Conservation (phyloP, 2,797 vertebrate genomes). For the Peromyscus melanophrys region DNA sequence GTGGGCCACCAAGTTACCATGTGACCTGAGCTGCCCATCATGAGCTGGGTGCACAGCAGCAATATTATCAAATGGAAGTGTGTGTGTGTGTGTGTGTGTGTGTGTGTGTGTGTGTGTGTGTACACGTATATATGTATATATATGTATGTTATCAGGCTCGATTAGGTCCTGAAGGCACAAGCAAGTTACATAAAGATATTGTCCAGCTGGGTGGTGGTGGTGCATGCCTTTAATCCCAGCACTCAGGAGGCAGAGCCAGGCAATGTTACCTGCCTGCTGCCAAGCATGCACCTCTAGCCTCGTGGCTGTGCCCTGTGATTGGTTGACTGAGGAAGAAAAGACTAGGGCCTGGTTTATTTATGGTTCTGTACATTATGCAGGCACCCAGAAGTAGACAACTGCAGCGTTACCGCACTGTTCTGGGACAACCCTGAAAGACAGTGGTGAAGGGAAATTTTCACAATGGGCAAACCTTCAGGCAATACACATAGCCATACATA, state of each 20-base stretch:
- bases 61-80: background rate
- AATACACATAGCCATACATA: background rate
- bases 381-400: background rate
- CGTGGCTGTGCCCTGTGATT: background rate
- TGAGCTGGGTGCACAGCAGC: background rate
- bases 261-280: background rate
- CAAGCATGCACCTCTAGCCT: background rate
- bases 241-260: no score
- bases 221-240: no score
- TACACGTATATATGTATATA: no score
- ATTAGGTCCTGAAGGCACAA: background rate
- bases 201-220: background rate
- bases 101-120: no score
- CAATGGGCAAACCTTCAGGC: background rate
- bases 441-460: background rate
- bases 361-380: background rate
- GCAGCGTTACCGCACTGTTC: background rate
- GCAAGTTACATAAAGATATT: background rate
- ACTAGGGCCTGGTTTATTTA: background rate
- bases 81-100: no score
- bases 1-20: background rate
- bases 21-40: background rate
- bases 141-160: background rate
- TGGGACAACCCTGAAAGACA: background rate
- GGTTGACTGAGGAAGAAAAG: background rate